Percentiles rank a stretch among this genome's conserved stretches.
Conservation (phyloP, 2,888 invertebrate genomes). For the Hypselothyrea guttata region DNA sequence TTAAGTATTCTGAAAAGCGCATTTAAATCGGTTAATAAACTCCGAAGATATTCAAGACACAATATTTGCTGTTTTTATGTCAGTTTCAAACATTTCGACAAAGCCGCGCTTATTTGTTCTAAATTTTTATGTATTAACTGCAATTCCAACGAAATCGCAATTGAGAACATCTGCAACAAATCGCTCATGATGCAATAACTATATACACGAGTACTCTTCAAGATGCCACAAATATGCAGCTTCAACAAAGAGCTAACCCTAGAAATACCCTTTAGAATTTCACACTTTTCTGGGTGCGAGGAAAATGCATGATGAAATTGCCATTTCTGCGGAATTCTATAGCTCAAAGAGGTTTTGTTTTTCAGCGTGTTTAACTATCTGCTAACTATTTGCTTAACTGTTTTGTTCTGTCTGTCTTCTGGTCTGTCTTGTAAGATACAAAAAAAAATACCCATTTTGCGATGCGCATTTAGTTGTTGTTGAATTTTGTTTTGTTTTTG, state of each 20-base stretch:
- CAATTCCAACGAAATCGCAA: background rate
- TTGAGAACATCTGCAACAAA: background rate
- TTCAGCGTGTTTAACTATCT: slow-evolving; percentile 47
- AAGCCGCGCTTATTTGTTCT: too few relatives aligned
- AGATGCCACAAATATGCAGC: too few relatives aligned
- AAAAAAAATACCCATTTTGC: slow-evolving; percentile 18
- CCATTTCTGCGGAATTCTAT: slow-evolving; percentile 59
- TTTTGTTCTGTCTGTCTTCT: slow-evolving; percentile 15
- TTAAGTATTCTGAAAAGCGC: too few relatives aligned
- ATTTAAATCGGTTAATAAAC: too few relatives aligned
- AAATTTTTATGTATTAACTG: too few relatives aligned
- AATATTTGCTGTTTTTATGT: too few relatives aligned
- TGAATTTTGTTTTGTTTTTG: slow-evolving; percentile 19
- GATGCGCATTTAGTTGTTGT: slow-evolving; percentile 59
- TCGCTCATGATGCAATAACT: too few relatives aligned
- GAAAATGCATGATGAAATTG: slow-evolving; percentile 60
- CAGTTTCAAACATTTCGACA: too few relatives aligned
- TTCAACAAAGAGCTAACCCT: too few relatives aligned
- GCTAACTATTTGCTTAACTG: slow-evolving; percentile 62
- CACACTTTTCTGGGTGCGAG: slow-evolving; percentile 10
- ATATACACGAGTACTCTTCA: too few relatives aligned
- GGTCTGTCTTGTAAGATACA: slow-evolving; percentile 34
- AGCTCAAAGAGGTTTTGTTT: slow-evolving; percentile 1
- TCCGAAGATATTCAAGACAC: too few relatives aligned
- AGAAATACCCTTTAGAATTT: too few relatives aligned